phyloP scores from a whole-genome alignment of 2,113 vertebrate species.

The Agelaius phoeniceus region DNA sequence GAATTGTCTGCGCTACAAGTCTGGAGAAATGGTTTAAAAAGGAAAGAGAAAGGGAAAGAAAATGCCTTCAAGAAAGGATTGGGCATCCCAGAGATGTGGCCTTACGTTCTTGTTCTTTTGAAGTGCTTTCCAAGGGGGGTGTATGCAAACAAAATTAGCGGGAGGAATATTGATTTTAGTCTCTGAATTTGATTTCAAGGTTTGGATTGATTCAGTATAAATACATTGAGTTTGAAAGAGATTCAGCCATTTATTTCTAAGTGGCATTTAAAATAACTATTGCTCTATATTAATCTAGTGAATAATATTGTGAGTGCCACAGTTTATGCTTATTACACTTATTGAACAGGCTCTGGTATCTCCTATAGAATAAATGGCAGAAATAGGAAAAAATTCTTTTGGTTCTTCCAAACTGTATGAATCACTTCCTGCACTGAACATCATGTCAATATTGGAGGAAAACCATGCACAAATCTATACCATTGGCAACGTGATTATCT shows the following conservation, averaged over 20 bases:
- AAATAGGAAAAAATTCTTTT: constrained; percentile 68
- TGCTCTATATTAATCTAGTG: constrained; percentile 72
- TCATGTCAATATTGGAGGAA: background rate
- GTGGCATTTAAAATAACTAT: constrained; percentile 70
- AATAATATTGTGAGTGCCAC: constrained; percentile 73
- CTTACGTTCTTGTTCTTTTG: constrained; percentile 20
- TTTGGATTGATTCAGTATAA: constrained; percentile 68
- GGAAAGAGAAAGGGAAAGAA: background rate
- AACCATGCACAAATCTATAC: constrained; percentile 1
- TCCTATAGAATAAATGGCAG: constrained; percentile 66
- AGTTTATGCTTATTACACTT: constrained; percentile 78
- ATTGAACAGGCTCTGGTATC: constrained; percentile 71
- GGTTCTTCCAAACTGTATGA: constrained; percentile 67
- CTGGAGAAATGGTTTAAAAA: background rate
- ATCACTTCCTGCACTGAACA: constrained; percentile 17
- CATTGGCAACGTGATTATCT: constrained; percentile 28
- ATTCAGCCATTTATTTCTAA: constrained; percentile 76
- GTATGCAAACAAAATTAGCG: constrained; percentile 42
- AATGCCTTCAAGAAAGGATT: background rate
- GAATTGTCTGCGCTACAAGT: background rate
- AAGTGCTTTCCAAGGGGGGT: background rate
- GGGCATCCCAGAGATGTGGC: background rate
- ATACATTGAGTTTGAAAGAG: constrained; percentile 63
- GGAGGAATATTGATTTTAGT: constrained; percentile 66
- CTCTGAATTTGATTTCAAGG: constrained; percentile 76